These are phyloP conservation scores for Agrotis clavis DNA, from an alignment of 2,888 invertebrate species.

Conservation along the genomic window DNA sequence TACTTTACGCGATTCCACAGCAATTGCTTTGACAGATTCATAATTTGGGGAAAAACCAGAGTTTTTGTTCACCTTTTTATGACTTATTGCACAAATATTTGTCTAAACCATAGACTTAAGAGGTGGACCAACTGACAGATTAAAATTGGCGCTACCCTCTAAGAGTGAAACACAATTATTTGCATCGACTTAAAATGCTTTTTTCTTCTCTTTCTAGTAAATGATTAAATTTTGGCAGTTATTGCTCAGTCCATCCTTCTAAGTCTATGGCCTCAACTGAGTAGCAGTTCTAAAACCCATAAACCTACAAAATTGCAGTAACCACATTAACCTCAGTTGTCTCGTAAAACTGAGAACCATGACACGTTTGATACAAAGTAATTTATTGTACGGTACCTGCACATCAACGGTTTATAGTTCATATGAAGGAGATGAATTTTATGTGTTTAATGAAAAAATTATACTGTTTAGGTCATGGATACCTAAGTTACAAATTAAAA, in stretches of 20 bases:
- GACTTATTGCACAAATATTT: background rate
- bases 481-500: too few species aligned
- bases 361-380: constrained; percentile 49
- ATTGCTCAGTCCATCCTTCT: too few species aligned
- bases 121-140: too few species aligned
- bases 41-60: background rate
- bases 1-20: too few species aligned
- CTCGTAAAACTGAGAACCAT: constrained; percentile 36
- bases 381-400: constrained; percentile 17
- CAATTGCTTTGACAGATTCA: background rate
- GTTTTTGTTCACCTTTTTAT: background rate
- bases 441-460: constrained; percentile 39
- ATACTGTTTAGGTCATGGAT: background rate
- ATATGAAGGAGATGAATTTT: constrained; percentile 16
- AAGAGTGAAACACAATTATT: too few species aligned
- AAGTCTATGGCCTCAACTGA: background rate
- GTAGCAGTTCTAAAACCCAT: constrained; percentile 6
- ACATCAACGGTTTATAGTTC: constrained; percentile 42
- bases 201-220: too few species aligned
- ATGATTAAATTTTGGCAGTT: too few species aligned
- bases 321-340: constrained; percentile 13
- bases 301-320: constrained; percentile 31
- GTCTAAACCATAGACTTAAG: background rate
- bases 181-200: too few species aligned
- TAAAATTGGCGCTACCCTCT: too few species aligned